Percentiles rank a stretch among this genome's conserved stretches.
These are phyloP conservation scores for Morpho deidamia DNA, from an alignment of 2,888 invertebrate species.

Conservation along the genomic window DNA sequence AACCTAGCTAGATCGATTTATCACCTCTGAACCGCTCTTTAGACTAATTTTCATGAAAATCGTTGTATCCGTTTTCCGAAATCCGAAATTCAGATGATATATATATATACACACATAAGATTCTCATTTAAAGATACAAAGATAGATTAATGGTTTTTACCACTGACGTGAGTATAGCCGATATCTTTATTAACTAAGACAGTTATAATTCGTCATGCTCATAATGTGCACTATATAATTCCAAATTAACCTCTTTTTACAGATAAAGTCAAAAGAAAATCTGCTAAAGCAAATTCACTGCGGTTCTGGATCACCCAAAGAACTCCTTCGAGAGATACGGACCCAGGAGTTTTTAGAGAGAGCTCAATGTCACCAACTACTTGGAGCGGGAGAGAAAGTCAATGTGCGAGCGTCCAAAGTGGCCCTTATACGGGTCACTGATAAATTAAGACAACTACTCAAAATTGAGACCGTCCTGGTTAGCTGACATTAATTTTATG, in stretches of 20 bases:
- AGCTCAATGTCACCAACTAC: constrained; percentile 87
- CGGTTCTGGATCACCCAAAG: constrained; percentile 77
- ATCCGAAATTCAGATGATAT: too few species aligned
- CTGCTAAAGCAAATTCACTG: constrained; percentile 84
- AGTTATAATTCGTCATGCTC: too few species aligned
- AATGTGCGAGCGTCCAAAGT: constrained; percentile 90
- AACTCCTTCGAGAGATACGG: constrained; percentile 82
- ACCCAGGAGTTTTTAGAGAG: constrained; percentile 89
- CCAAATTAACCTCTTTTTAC: constrained; percentile 43
- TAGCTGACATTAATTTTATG: constrained; percentile 22
- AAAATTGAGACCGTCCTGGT: constrained; percentile 83
- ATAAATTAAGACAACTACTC: constrained; percentile 88
- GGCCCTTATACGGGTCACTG: constrained; percentile 89
- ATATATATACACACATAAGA: too few species aligned
- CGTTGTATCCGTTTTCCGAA: too few species aligned
- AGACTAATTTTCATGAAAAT: too few species aligned
- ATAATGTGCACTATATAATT: neutral
- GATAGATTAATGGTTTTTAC: too few species aligned
- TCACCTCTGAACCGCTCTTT: too few species aligned
- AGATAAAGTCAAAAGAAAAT: constrained; percentile 89
- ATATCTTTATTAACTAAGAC: too few species aligned
- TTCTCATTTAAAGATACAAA: too few species aligned
- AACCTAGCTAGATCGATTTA: too few species aligned
- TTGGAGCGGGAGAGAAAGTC: constrained; percentile 87
- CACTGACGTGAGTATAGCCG: too few species aligned